phyloP scores from a whole-genome alignment of 2,888 invertebrate genomes.

The Xylophagus ater region DNA sequence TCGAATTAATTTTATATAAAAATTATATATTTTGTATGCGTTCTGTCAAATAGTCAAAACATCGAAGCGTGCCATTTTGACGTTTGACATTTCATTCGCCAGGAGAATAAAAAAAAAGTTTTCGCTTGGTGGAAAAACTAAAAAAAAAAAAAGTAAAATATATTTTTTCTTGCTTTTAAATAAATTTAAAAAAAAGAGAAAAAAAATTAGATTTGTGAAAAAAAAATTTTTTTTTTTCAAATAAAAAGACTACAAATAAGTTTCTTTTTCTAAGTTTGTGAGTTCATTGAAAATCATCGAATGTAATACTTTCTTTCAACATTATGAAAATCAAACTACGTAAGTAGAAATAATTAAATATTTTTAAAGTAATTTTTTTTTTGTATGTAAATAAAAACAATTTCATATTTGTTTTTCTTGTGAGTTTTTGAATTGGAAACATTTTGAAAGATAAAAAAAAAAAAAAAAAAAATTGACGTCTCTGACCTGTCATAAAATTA shows the following conservation, averaged over 20 bases:
- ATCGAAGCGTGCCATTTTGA: conserved; percentile 10
- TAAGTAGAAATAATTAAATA: conserved; percentile 5
- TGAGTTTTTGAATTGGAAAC: background rate
- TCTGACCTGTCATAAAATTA: background rate
- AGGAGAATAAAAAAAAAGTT: background rate
- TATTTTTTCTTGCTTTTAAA: background rate
- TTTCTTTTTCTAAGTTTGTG: background rate
- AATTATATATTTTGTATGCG: background rate
- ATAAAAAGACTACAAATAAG: background rate
- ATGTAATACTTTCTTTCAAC: conserved; percentile 3
- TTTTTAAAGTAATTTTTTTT: background rate
- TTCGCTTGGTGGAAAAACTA: background rate
- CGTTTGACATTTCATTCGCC: conserved; percentile 11
- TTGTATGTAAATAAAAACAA: background rate
- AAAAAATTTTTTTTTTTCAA: background rate
- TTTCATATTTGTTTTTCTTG: conserved; percentile 4
- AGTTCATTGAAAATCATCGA: background rate
- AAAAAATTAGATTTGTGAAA: background rate
- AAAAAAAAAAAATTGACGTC: background rate
- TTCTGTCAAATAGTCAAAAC: conserved; percentile 4
- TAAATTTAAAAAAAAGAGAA: background rate
- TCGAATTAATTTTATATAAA: background rate
- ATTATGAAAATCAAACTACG: conserved; percentile 12
- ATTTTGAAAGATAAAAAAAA: background rate
- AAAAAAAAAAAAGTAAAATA: background rate